These are phyloP conservation scores for Quadriops clusia DNA, from an alignment of 2,888 invertebrate genomes.

Conservation along the genomic window DNA sequence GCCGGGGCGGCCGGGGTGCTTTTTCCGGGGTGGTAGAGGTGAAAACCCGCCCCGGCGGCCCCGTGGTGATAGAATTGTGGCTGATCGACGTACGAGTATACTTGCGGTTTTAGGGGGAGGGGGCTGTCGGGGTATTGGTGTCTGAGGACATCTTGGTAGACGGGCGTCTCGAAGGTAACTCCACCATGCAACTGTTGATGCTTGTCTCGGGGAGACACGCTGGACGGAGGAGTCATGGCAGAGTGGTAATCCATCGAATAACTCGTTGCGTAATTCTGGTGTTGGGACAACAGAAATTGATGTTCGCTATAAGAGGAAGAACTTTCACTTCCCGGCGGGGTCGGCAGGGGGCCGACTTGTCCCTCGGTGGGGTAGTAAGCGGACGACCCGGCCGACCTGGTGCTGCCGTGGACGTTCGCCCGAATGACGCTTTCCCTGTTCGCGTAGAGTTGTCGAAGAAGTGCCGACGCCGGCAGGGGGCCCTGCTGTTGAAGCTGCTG, in stretches of 20 bases:
- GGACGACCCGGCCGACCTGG: constrained; percentile 35
- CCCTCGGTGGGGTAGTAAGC: constrained; percentile 42
- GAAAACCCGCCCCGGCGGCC: constrained; percentile 52
- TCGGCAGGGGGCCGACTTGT: constrained; percentile 67
- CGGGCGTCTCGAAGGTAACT: constrained; percentile 40
- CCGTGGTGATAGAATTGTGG: constrained; percentile 75
- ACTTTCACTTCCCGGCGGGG: constrained; percentile 82
- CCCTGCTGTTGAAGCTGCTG: constrained; percentile 45
- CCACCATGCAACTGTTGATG: constrained; percentile 46
- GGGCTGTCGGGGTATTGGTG: constrained; percentile 53
- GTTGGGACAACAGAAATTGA: constrained; percentile 44
- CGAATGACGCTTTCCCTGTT: constrained; percentile 92
- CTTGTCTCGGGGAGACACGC: constrained; percentile 86
- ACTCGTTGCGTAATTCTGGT: constrained; percentile 48
- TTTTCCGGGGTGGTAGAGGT: constrained; percentile 74
- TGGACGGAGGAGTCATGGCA: constrained; percentile 95
- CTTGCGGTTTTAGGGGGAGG: constrained; percentile 80
- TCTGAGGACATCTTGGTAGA: constrained; percentile 42
- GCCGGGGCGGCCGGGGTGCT: constrained; percentile 35
- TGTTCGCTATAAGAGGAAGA: constrained; percentile 50
- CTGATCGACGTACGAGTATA: constrained; percentile 70
- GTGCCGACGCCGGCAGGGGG: constrained; percentile 75
- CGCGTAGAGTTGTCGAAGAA: constrained; percentile 81
- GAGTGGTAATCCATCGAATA: constrained; percentile 68
- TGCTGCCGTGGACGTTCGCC: constrained; percentile 61